phyloP scores from a whole-genome alignment of 1,140 invertebrate genomes.

The Leucophenga varia region DNA sequence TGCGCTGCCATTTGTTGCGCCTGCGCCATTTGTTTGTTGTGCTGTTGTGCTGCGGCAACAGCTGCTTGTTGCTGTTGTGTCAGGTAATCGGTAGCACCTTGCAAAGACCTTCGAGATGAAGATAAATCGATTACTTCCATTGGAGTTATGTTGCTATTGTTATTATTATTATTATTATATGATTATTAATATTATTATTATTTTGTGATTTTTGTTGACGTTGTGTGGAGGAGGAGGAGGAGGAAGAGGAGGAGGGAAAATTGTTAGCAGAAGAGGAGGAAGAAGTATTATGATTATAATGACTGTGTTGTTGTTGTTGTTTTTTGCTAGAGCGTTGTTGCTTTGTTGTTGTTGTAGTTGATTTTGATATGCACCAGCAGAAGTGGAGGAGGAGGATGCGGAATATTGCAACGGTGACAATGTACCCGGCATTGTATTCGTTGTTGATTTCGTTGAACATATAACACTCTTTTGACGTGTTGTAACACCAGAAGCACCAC shows the following conservation, averaged over 20 bases:
- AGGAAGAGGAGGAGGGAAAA: too few species aligned
- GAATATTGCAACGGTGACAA: too few species aligned
- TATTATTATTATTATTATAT: too few species aligned
- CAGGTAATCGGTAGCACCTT: constrained; percentile 38
- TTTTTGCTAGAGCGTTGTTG: too few species aligned
- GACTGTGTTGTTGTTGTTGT: constrained; percentile 21
- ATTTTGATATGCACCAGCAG: constrained; percentile 15
- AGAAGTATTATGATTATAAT: too few species aligned
- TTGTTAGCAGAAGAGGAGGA: too few species aligned
- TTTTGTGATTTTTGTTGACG: constrained; percentile 12
- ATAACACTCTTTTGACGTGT: constrained; percentile 48
- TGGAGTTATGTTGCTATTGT: constrained; percentile 29
- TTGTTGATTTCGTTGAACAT: constrained; percentile 46
- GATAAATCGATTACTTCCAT: constrained; percentile 57
- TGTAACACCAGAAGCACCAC: not conserved
- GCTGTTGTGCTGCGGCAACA: constrained; percentile 32
- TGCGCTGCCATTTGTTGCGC: constrained; percentile 29
- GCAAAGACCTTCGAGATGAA: constrained; percentile 55
- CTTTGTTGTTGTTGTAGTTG: too few species aligned
- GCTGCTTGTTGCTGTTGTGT: constrained; percentile 35
- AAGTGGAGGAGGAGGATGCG: too few species aligned
- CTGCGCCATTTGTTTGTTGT: constrained; percentile 25
- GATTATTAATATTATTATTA: too few species aligned
- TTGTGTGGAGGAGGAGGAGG: too few species aligned
- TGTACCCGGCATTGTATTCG: constrained; percentile 22